Base-by-base conservation (phyloP, 2,113 vertebrate species). In the Cettia cetti region DNA sequence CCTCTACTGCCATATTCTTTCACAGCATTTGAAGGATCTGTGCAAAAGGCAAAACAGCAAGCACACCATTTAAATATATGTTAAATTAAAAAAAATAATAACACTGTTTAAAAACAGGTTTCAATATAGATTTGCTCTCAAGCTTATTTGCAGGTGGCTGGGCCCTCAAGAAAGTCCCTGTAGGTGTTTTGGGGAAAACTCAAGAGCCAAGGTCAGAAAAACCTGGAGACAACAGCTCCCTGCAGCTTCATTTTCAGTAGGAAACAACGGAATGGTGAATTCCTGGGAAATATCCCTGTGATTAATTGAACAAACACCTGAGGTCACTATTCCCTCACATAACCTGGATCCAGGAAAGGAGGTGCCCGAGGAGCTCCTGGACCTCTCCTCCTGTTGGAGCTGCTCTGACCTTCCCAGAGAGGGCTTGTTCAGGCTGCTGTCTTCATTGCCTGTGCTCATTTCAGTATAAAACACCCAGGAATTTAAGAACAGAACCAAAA, bases 301-400 rank as follows among this genome's bases (percentile, higher is more conserved):
- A 77, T 94, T 60, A 93, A 81, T 80, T 27, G 7, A 60, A 40
- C 87, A 90, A 82, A 94, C 94, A 93, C 87, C 87, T 95, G 96
- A 94, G 94, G 95, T 97, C 96, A 95, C 87, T 96, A 4, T 96
- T 96, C 64, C 52, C 93, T 93, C 87, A 65, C 16, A 3, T 6
- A 78, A 82, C 40, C 33, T 18, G 11, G 9, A 54, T 33, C 45
- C 50, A 56, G 70, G 74, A 20, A n/a, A n/a, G 59, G n/a, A n/a
- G n/a, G 28, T 5, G 27, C 26, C 3, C 4, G 2, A 44, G 44
- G 10, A 15, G 22, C 44, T 91, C 24, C 49, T 86, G 80, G 39
- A 20, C 35, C 30, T 39, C n/a, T 37, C 60, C 35, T 35, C 23
- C 27, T 10, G 17, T 2, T 52, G 39, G 45, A 39, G 54, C 45